Evolutionary conservation across 2,888 invertebrate genomes (phyloP), one percentile per base, ranked within the genome.

Genomic region (Alviniconcha strummeri): DNA sequence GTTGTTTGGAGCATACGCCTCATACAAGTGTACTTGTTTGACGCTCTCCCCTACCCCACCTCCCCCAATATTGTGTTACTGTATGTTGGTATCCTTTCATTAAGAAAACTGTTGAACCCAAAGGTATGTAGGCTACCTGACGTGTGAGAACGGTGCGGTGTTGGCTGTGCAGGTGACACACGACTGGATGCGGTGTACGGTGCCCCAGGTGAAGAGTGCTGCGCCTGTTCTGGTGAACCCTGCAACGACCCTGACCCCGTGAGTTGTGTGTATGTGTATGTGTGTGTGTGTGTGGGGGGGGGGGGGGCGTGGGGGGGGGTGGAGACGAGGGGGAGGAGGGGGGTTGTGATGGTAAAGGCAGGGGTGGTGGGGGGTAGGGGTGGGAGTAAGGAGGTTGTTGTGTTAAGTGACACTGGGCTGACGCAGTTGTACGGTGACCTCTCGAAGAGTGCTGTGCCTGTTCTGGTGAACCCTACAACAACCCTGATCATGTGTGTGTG

Each of bases 401-500:
- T 64, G 11, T 55, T 17, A 84, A 84, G 83, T n/a, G 82, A 86
- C 72, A 6, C 19, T 52, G 2, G 76, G 5, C 56, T 76, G 55
- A 84, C 60, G 6, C 19, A 5, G 57, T 7, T 76, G 75, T 84
- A 80, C 54, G 84, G 82, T n/a, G 76, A 80, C 9, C 84, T 77
- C 77, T 74, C 1, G 72, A 56, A 19, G 75, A 80, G 54, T 86
- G 86, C 52, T 86, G 84, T 85, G 82, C 82, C 15, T 86, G 84
- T 74, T 56, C 72, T 19, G 84, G 84, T 6, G 71, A n/a, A 1
- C 57, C n/a, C n/a, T 86, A 84, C 57, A n/a, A 55, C 5, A 72
- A 84, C 52, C 72, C 82, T 15, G 83, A 83, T 6, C 80, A 83
- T 80, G 86, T 17, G 54, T 75, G 75, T 56, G 15, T 3, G 9